These are phyloP conservation scores for Cyclina sinensis DNA, from an alignment of 1,140 invertebrate species.

Conservation along the genomic window DNA sequence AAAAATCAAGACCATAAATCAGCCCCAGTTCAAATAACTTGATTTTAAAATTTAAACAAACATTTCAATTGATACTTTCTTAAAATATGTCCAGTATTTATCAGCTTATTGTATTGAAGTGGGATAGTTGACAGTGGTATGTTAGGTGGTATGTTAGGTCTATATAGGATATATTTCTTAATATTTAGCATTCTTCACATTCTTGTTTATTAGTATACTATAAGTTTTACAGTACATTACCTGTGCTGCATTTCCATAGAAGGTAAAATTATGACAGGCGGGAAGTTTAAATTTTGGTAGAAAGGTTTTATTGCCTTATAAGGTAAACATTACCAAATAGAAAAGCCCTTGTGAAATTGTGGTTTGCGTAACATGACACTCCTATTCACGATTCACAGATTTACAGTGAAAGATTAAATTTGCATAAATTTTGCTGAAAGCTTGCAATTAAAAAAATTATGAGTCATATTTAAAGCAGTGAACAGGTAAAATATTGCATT, in stretches of 20 bases:
- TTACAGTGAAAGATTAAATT: not conserved
- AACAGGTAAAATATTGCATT: too few relatives aligned
- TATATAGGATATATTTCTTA: not conserved
- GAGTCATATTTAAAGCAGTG: not conserved
- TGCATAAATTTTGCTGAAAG: not conserved
- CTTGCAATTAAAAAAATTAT: not conserved
- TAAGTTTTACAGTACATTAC: not conserved
- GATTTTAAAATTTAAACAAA: not conserved
- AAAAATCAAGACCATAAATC: too few relatives aligned
- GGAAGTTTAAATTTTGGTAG: not conserved
- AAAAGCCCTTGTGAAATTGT: not conserved
- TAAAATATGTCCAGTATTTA: not conserved
- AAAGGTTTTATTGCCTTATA: conserved; percentile 14
- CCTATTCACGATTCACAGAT: not conserved
- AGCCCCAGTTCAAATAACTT: too few relatives aligned
- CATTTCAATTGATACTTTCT: not conserved
- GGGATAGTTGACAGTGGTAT: conserved; percentile 2
- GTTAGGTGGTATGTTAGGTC: too few relatives aligned
- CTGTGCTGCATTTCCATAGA: not conserved
- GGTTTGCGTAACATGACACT: conserved; percentile 3
- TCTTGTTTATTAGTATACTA: not conserved
- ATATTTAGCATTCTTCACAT: not conserved
- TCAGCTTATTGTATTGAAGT: not conserved
- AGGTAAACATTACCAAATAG: conserved; percentile 4
- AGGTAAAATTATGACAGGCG: not conserved